phyloP scores from a whole-genome alignment of 2,797 vertebrate genomes.

The Phalloptychus januarius region DNA sequence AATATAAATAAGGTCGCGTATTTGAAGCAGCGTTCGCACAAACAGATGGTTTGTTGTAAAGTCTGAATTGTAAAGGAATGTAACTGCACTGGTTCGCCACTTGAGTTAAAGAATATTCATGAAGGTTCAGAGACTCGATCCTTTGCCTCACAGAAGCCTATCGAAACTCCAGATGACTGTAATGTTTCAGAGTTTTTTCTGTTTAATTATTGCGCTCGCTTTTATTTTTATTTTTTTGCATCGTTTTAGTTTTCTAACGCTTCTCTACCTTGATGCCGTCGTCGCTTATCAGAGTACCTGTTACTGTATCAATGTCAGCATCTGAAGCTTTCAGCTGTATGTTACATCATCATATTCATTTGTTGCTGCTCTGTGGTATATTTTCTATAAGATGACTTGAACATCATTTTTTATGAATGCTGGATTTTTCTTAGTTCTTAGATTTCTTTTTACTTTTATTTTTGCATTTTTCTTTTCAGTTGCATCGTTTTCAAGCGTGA shows the following conservation, averaged over 20 bases:
- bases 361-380: conserved; percentile 42
- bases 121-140: conserved; percentile 52
- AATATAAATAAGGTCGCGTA: conserved; percentile 13
- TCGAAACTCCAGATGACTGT: conserved; percentile 44
- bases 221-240: conserved; percentile 47
- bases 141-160: conserved; percentile 44
- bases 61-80: conserved; percentile 67
- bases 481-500: conserved; percentile 65
- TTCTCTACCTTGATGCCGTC: conserved; percentile 42
- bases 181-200: conserved; percentile 12
- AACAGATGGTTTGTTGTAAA: conserved; percentile 21
- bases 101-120: conserved; percentile 70
- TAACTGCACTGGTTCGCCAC: conserved; percentile 79
- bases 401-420: conserved; percentile 63
- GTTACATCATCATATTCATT: conserved; percentile 37
- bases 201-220: conserved; percentile 18
- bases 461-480: conserved; percentile 47
- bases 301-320: conserved; percentile 28
- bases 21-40: conserved; percentile 16
- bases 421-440: conserved; percentile 68
- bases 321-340: conserved; percentile 35
- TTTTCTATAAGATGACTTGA: conserved; percentile 41
- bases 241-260: conserved; percentile 43
- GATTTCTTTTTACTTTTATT: conserved; percentile 50
- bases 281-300: conserved; percentile 33